These are phyloP conservation scores for Trachops cirrhosus DNA, from an alignment of 2,797 vertebrate species.

Conservation along the genomic window DNA sequence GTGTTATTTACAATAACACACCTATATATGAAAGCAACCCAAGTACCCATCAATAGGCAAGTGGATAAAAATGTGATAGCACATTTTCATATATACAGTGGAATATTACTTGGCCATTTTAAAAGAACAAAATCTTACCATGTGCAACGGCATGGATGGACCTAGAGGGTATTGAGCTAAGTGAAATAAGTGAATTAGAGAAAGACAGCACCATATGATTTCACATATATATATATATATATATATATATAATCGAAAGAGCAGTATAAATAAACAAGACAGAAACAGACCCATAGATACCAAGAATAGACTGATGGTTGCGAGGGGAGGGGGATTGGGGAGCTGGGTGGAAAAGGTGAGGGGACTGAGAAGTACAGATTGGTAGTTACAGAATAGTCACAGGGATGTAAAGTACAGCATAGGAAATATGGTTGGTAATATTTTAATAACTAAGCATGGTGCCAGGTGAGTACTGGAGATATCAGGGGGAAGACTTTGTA, in stretches of 20 bases:
- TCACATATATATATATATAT: background rate
- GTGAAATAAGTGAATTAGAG: background rate
- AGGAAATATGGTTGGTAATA: background rate
- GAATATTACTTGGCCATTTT: background rate
- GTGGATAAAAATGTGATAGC: background rate
- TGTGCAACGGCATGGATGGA: background rate
- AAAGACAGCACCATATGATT: background rate
- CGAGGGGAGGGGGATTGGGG: too few species aligned
- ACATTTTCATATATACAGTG: background rate
- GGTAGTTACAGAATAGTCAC: background rate
- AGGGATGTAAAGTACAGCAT: background rate
- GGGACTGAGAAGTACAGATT: background rate
- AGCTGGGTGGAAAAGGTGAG: background rate
- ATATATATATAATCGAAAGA: background rate
- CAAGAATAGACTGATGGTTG: background rate
- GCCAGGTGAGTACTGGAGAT: background rate
- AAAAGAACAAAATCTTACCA: background rate
- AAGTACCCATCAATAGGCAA: background rate
- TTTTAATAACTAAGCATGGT: background rate
- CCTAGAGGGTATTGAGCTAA: background rate
- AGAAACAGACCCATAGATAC: background rate
- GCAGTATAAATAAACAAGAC: background rate
- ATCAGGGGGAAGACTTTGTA: background rate
- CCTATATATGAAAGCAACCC: background rate
- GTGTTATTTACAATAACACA: background rate